Percentiles rank a stretch among this genome's conserved stretches.
Evolutionary conservation across 2,113 vertebrate species (phyloP).

Genomic region (Alouatta palliata): DNA sequence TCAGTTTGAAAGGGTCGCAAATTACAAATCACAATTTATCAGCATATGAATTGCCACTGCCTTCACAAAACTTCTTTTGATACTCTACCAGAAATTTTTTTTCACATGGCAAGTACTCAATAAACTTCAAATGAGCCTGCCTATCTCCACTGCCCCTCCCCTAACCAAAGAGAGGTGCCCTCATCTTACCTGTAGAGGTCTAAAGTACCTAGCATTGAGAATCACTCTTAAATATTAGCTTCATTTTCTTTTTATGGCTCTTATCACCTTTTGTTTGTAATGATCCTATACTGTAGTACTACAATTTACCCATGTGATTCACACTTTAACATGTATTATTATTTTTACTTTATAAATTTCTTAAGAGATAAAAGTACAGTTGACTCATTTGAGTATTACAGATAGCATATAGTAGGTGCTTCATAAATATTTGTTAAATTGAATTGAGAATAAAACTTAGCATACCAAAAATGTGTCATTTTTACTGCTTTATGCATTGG

Average conservation of each 20-base stretch:
- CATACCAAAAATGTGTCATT: neutral
- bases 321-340: neutral
- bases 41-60: neutral
- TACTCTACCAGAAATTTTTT: neutral
- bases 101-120: neutral
- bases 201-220: neutral
- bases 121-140: neutral
- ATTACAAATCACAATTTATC: neutral
- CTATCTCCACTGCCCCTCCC: rapidly evolving
- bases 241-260: neutral
- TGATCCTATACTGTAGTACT: neutral
- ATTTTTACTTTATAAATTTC: neutral
- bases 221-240: neutral
- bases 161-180: neutral
- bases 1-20: neutral
- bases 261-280: neutral
- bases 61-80: neutral
- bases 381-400: neutral
- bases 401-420: neutral
- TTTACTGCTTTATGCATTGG: neutral
- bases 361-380: neutral
- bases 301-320: neutral
- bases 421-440: neutral
- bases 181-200: neutral
- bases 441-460: neutral